Conservation (phyloP, 2,797 vertebrate species). For the Sebastolobus alascanus region DNA sequence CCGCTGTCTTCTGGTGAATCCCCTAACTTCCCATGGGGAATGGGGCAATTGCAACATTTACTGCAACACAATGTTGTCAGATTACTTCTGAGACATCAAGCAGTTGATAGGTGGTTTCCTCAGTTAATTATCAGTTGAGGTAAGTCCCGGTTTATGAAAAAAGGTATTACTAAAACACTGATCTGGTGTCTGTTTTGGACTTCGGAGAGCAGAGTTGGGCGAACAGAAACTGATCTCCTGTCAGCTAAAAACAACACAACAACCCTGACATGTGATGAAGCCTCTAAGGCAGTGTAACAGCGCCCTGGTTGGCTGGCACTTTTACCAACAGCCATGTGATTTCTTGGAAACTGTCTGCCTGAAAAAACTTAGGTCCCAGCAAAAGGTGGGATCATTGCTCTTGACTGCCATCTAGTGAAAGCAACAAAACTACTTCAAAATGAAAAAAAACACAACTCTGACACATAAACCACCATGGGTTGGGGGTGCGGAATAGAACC, state of each 20-base stretch:
- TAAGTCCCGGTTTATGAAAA: neutral
- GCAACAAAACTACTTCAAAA: neutral
- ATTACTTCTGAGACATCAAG: too few relatives aligned
- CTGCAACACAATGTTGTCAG: neutral
- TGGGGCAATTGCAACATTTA: neutral
- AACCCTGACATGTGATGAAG: neutral
- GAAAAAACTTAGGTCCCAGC: accelerated
- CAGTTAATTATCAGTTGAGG: neutral
- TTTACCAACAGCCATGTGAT: slow-evolving; percentile 58
- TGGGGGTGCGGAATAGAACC: accelerated
- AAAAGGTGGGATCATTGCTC: accelerated
- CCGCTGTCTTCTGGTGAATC: slow-evolving; percentile 27
- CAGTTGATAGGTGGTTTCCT: neutral
- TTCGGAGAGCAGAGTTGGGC: neutral
- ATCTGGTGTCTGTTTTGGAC: slow-evolving; percentile 13
- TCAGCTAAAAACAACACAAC: neutral
- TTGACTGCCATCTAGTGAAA: slow-evolving; percentile 57
- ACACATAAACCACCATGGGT: neutral
- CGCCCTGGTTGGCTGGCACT: neutral
- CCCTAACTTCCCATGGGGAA: slow-evolving; percentile 35
- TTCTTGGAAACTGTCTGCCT: slow-evolving; percentile 30
- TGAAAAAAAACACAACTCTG: too few relatives aligned
- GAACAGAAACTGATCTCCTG: neutral
- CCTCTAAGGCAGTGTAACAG: neutral
- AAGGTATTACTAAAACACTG: accelerated